Evolutionary conservation across 2,888 invertebrate genomes (phyloP), one percentile per base, ranked within the genome.

Genomic region (Gymnosoma rotundatum): DNA sequence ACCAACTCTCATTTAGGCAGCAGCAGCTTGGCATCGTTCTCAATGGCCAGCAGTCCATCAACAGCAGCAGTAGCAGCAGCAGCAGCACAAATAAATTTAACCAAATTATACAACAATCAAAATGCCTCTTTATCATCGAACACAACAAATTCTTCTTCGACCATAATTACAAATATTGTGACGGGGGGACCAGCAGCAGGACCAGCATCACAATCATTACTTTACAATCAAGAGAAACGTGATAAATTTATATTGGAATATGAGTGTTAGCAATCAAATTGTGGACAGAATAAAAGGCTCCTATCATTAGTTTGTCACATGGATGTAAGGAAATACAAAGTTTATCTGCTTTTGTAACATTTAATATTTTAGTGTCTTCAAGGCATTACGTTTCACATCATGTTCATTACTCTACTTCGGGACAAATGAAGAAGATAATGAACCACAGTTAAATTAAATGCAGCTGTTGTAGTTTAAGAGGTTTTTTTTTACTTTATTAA

Each of bases 211-310:
- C 79, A 25, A 66, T 78, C 78, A 54, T 75, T 42, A 18, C 83
- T 60, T 14, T 82, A 45, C 12, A 86, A 61, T 69, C 79, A 60
- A 85, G 86, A 82, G 89, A 88, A 81, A 76, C 87, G 89, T 74
- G 90, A 92, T 86, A 88, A 89, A 78, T 92, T 91, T 84, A 90
- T 92, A 70, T 83, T 92, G 63, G 91, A 92, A 86, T 92, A 92
- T 87, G 91, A 92, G 88, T 92, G 91, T 91, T 92, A 92, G 91
- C 90, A 87, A 83, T 69, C 74, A 52, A n/a, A 9, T 21, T 20
- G 20, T 5, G 48, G 21, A 18, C 12, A 36, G n/a, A 36, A 20
- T 42, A 12, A 42, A 42, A 12, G 7, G 32, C 8, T 32, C 7
- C 6, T 1, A 42, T 42, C 42, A 42, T 42, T 42, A 12, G 42